phyloP scores from a whole-genome alignment of 2,797 vertebrate species.

The Trachops cirrhosus region DNA sequence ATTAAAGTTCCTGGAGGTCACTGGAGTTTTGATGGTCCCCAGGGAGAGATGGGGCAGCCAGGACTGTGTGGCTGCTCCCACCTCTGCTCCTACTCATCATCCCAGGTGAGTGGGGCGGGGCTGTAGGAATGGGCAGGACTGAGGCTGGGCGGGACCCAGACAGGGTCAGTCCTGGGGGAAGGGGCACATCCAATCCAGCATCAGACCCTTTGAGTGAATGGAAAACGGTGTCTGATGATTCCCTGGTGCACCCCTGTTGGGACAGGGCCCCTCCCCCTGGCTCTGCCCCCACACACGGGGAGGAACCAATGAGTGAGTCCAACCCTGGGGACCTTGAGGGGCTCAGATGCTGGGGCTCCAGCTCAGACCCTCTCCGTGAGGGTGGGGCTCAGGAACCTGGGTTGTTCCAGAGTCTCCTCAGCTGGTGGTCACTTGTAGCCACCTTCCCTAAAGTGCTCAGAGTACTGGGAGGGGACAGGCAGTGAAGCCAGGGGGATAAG shows the following conservation, averaged over 20 bases:
- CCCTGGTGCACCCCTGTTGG: rapidly evolving
- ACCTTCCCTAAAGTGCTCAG: background rate
- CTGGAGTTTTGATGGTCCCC: background rate
- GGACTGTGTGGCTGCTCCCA: background rate
- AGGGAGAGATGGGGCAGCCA: background rate
- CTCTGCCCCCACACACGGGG: background rate
- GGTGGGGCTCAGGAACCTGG: background rate
- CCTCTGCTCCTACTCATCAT: background rate
- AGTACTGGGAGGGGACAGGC: background rate
- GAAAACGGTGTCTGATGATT: background rate
- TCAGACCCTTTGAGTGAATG: background rate
- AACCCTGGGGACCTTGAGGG: background rate
- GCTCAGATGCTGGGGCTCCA: background rate
- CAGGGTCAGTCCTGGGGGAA: background rate
- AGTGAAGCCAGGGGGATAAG: background rate
- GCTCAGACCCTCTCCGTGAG: background rate
- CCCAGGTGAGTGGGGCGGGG: background rate
- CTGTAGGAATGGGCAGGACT: rapidly evolving
- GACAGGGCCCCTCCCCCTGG: background rate
- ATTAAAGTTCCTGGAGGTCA: too few species aligned
- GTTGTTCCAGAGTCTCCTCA: background rate
- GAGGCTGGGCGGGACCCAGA: background rate
- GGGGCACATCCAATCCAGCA: background rate
- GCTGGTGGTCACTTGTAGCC: background rate
- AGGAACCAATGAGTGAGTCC: too few species aligned